phyloP scores from a whole-genome alignment of 1,140 invertebrate genomes.

The Pristionchus pacificus region DNA sequence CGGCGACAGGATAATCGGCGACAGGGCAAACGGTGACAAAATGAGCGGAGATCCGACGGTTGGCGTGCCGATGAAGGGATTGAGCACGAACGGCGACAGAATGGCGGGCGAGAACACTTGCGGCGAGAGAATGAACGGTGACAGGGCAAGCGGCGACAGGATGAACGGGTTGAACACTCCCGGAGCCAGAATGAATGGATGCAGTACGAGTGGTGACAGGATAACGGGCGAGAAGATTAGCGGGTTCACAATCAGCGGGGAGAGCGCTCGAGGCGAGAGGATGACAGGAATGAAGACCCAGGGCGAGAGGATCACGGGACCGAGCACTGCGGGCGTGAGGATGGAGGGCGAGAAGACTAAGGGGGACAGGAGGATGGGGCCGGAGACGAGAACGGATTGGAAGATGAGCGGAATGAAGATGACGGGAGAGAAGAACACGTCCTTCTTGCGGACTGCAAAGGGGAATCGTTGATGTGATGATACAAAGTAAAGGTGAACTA shows the following conservation, averaged over 20 bases:
- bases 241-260: slow-evolving; percentile 32
- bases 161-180: slow-evolving; percentile 29
- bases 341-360: slow-evolving; percentile 44
- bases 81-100: slow-evolving; percentile 22
- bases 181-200: slow-evolving; percentile 4
- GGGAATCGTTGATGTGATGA: no score
- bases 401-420: no score
- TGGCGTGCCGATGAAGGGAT: slow-evolving; percentile 30
- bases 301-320: slow-evolving; percentile 44
- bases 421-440: no score
- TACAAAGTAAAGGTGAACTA: no score
- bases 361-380: slow-evolving; percentile 44
- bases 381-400: no score
- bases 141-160: slow-evolving; percentile 21
- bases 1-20: slow-evolving; percentile 24
- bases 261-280: slow-evolving; percentile 40
- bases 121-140: slow-evolving; percentile 24
- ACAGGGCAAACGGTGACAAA: slow-evolving; percentile 26
- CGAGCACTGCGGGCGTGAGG: slow-evolving; percentile 41
- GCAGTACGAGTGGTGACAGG: no score
- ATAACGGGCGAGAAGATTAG: slow-evolving; percentile 32
- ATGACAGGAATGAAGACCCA: slow-evolving; percentile 48
- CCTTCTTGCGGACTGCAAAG: no score
- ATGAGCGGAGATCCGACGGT: slow-evolving; percentile 18
- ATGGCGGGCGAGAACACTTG: slow-evolving; percentile 24